phyloP scores from a whole-genome alignment of 1,140 invertebrate genomes.

The Battus philenor region DNA sequence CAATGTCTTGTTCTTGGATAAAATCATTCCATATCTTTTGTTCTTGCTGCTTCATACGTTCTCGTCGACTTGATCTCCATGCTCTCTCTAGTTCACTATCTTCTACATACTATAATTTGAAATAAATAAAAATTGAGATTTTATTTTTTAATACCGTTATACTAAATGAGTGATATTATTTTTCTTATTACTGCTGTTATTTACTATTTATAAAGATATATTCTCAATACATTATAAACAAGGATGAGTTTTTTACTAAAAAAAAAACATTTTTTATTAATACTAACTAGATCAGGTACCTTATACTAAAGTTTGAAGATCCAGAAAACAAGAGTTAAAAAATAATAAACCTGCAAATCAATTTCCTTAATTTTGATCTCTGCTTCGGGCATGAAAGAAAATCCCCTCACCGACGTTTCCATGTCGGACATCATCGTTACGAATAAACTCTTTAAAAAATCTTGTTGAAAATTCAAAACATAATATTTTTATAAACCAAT shows the following conservation, averaged over 20 bases:
- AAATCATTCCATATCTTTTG: slow-evolving; percentile 61
- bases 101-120: slow-evolving; percentile 43
- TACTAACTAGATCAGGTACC: too few relatives aligned
- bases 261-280: too few relatives aligned
- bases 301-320: not conserved
- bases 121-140: slow-evolving; percentile 20
- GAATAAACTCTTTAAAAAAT: too few relatives aligned
- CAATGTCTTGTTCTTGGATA: slow-evolving; percentile 52
- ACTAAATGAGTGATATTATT: too few relatives aligned
- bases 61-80: slow-evolving; percentile 42
- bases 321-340: not conserved
- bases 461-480: too few relatives aligned
- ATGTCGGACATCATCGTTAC: slow-evolving; percentile 20
- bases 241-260: too few relatives aligned
- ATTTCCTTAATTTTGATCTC: slow-evolving; percentile 32
- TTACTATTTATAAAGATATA: too few relatives aligned
- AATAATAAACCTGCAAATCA: slow-evolving; percentile 38
- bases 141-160: too few relatives aligned
- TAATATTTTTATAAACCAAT: slow-evolving; percentile 19
- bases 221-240: too few relatives aligned
- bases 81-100: slow-evolving; percentile 44
- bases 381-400: slow-evolving; percentile 52
- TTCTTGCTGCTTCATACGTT: slow-evolving; percentile 49
- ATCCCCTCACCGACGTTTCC: slow-evolving; percentile 46
- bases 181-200: too few relatives aligned